Evolutionary conservation across 2,797 vertebrate genomes (phyloP), one percentile per base, ranked within the genome.

Genomic region (Spatula clypeata): DNA sequence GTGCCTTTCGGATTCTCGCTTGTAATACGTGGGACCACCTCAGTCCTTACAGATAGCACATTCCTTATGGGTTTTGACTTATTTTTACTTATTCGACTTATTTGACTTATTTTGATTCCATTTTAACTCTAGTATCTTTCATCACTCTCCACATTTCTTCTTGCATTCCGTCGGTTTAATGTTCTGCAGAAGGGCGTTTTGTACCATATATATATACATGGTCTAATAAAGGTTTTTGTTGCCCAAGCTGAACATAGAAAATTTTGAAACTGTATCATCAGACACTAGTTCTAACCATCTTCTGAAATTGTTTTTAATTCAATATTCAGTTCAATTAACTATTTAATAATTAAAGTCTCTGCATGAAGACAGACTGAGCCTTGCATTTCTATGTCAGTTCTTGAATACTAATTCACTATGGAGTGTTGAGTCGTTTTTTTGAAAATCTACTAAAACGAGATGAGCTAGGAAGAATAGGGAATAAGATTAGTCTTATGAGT

Each of bases 1-100:
- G 0, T 24, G 21, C 6, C 34, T 81, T 86, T 74, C 53, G 32
- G 27, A 16, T 34, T 13, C 11, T 2, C 2, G 1, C 23, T 44
- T 0, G 0, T 34, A 5, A 1, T 13, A 0, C 4, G 0, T 7
- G 6, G 65, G 19, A 2, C 3, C 3, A 7, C 2, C 6, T 3
- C 5, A 6, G 6, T 3, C 38, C 72, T 86, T 45, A 31, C 1
- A 5, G 34, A 4, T 12, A 11, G 3, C 0, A 0, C 21, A 2
- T 27, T 57, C 5, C 6, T 10, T 51, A 0, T 21, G 6, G 20
- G 27, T 5, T 77, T 45, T 51, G 11, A 2, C 36, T 73, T 83
- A 42, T 8, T 42, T 42, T 42, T 42, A 42, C 16, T 42, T 42
- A 42, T 18, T 42, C 4, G 16, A 42, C 42, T 42, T 42, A 17